A percentile compares a stretch with the other conserved stretches of the same genome.
Evolutionary conservation across 2,888 invertebrate species (phyloP).

Genomic region (Pterostichus madidus): DNA sequence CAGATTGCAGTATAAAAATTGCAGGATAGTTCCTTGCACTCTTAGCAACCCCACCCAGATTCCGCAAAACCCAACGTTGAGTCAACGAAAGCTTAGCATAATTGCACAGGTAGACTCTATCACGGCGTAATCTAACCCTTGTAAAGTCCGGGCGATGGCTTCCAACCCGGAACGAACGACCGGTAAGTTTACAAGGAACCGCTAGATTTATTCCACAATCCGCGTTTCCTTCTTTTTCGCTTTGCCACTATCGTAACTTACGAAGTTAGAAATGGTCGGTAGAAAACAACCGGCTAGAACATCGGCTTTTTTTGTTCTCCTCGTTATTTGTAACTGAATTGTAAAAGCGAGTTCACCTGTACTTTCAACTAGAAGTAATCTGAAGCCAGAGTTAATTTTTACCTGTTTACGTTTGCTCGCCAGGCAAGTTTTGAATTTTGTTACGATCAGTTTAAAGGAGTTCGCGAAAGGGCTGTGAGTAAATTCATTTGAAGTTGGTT

Average conservation of each 20-base stretch:
- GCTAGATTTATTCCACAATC: constrained; percentile 65
- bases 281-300: constrained; percentile 64
- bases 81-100: constrained; percentile 7
- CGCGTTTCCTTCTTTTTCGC: constrained; percentile 59
- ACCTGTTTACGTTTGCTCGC: constrained; percentile 53
- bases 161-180: constrained; percentile 43
- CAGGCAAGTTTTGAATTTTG: constrained; percentile 47
- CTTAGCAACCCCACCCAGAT: neutral
- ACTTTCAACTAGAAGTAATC: constrained; percentile 45
- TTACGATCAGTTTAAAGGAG: constrained; percentile 41
- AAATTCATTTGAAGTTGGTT: constrained; percentile 39
- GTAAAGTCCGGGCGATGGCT: constrained; percentile 26
- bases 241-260: constrained; percentile 63
- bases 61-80: neutral
- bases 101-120: neutral
- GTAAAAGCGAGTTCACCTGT: constrained; percentile 52
- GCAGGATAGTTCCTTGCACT: constrained; percentile 21
- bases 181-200: constrained; percentile 54
- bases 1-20: constrained; percentile 37
- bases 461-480: constrained; percentile 38
- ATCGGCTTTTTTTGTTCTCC: constrained; percentile 53
- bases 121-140: neutral
- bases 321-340: constrained; percentile 63
- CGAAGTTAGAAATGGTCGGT: constrained; percentile 61
- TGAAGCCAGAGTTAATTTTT: constrained; percentile 51